A percentile compares a stretch with the other conserved stretches of the same genome.
Evolutionary conservation across 2,113 vertebrate species (phyloP).

Genomic region (Synchiropus splendidus): DNA sequence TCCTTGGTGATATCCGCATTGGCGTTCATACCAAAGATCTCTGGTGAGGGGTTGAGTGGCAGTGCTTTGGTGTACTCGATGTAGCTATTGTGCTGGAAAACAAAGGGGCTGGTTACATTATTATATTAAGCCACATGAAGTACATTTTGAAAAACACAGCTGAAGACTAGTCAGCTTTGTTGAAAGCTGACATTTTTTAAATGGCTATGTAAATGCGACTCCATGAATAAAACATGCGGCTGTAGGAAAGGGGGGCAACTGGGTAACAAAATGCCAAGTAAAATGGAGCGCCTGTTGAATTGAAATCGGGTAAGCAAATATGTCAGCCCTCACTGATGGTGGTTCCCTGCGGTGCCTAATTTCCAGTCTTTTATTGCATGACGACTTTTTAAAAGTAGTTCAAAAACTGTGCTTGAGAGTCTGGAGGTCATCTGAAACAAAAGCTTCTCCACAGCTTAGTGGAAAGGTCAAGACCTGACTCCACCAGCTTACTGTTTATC

Average conservation of each 20-base stretch:
- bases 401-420: slow-evolving; percentile 25
- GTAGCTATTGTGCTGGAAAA: slow-evolving; percentile 71
- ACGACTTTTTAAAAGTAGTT: slow-evolving; percentile 57
- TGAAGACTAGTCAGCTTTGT: slow-evolving; percentile 54
- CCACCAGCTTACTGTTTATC: too few species aligned
- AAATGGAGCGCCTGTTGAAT: slow-evolving; percentile 50
- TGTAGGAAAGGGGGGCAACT: slow-evolving; percentile 23
- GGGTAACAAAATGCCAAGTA: slow-evolving; percentile 62
- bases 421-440: too few species aligned
- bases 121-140: too few species aligned
- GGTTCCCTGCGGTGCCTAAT: slow-evolving; percentile 40
- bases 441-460: too few species aligned
- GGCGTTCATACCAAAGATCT: slow-evolving; percentile 80
- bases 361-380: slow-evolving; percentile 37
- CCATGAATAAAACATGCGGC: slow-evolving; percentile 68
- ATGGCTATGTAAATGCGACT: slow-evolving; percentile 68
- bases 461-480: too few species aligned
- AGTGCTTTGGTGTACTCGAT: slow-evolving; percentile 76
- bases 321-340: slow-evolving; percentile 48
- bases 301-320: slow-evolving; percentile 59
- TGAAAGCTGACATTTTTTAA: slow-evolving; percentile 71
- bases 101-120: slow-evolving; percentile 1
- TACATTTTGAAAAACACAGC: slow-evolving; percentile 49
- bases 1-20: slow-evolving; percentile 82
- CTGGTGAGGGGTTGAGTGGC: slow-evolving; percentile 74